Evolutionary conservation across 2,113 vertebrate genomes (phyloP).

Genomic region (Sclerurus mexicanus): DNA sequence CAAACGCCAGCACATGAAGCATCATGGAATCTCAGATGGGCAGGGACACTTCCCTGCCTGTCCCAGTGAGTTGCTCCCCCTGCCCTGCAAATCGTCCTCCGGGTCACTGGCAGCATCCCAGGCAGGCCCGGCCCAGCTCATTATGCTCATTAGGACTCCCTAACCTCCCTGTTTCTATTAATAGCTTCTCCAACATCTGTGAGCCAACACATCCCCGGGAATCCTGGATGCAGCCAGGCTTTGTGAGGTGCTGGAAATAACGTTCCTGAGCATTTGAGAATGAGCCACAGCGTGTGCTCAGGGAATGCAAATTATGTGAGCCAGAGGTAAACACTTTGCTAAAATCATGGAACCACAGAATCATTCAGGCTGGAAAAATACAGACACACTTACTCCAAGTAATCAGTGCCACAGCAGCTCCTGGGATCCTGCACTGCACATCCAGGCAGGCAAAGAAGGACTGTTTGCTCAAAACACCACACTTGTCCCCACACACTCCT

Average conservation of each 20-base stretch:
- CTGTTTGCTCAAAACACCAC: background rate
- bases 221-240: background rate
- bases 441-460: background rate
- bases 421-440: background rate
- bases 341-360: background rate
- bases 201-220: background rate
- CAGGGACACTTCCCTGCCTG: background rate
- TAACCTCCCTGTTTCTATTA: background rate
- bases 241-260: background rate
- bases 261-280: background rate
- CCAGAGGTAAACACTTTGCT: background rate
- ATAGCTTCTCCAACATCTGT: background rate
- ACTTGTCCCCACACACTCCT: rapidly evolving
- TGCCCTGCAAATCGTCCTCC: background rate
- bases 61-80: background rate
- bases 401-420: background rate
- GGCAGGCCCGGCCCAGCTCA: background rate
- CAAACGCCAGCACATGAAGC: background rate
- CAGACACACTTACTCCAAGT: background rate
- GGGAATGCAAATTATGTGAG: background rate
- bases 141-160: background rate
- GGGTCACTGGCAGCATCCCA: background rate
- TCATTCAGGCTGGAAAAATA: background rate
- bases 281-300: background rate
- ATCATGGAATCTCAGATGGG: background rate